Conservation (phyloP, 2,888 invertebrate species). For the Julus scanicus region DNA sequence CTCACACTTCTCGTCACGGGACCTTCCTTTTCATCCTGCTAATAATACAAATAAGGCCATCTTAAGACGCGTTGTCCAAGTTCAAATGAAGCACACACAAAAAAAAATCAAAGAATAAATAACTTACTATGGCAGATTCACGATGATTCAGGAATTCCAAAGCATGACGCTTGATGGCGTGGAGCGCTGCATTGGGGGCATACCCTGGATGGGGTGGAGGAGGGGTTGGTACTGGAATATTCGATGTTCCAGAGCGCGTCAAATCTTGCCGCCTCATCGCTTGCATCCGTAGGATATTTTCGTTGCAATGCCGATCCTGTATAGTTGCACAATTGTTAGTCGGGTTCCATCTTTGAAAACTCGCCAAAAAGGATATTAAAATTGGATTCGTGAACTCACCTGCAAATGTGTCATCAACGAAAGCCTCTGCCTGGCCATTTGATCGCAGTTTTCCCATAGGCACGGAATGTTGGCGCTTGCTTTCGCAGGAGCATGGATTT, state of each 20-base stretch:
- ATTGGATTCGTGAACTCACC: constrained; percentile 62
- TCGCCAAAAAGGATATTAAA: neutral
- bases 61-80: neutral
- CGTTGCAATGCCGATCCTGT: constrained; percentile 90
- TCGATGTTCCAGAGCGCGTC: constrained; percentile 69
- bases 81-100: neutral
- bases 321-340: neutral
- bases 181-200: constrained; percentile 93
- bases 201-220: constrained; percentile 83
- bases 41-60: constrained; percentile 49
- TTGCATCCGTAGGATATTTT: constrained; percentile 76
- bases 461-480: constrained; percentile 80
- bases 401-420: constrained; percentile 95
- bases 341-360: neutral
- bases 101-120: neutral
- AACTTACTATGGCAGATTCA: constrained; percentile 74
- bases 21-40: constrained; percentile 96
- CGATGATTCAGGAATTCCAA: constrained; percentile 89
- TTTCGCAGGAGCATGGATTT: constrained; percentile 78
- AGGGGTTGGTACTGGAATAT: constrained; percentile 70
- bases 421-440: constrained; percentile 87
- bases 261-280: constrained; percentile 75
- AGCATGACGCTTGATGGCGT: constrained; percentile 96
- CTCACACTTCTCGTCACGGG: constrained; percentile 99
- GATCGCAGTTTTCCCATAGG: constrained; percentile 91